Evolutionary conservation across 2,113 vertebrate species (phyloP).

Genomic region (Delphinus delphis): DNA sequence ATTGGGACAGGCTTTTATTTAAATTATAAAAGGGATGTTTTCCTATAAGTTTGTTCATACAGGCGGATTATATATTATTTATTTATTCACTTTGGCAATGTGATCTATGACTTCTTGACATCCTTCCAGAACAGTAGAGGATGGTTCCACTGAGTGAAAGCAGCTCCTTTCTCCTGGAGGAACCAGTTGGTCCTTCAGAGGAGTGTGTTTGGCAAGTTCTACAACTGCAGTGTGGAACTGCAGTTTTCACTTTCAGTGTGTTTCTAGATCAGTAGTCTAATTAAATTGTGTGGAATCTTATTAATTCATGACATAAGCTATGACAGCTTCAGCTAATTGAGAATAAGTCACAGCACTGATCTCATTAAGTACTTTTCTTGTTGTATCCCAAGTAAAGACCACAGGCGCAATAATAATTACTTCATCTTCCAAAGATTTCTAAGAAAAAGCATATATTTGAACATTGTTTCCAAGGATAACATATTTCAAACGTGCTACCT

Average conservation of each 20-base stretch:
- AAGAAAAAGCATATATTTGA: background rate
- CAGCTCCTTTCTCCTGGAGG: background rate
- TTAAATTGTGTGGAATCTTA: background rate
- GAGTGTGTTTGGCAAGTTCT: background rate
- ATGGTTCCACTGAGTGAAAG: background rate
- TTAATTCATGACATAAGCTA: background rate
- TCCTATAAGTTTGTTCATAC: background rate
- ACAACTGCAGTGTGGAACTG: background rate
- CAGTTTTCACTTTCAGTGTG: background rate
- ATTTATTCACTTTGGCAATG: background rate
- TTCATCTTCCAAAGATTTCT: background rate
- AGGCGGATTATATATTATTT: background rate
- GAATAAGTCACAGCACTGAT: background rate
- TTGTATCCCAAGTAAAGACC: background rate
- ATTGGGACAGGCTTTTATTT: background rate
- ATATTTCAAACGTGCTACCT: background rate
- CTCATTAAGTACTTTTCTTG: background rate
- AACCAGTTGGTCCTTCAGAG: background rate
- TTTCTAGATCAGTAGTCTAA: background rate
- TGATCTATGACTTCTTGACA: background rate
- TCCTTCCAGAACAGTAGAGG: background rate
- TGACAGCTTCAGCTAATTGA: background rate
- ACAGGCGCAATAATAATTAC: background rate
- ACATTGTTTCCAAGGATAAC: background rate
- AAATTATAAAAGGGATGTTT: background rate